Evolutionary conservation across 30 jellyfish, hydroid and myxozoan genomes (phyloP), one percentile per base, ranked within the genome.

Genomic region (Mastigias papua): DNA sequence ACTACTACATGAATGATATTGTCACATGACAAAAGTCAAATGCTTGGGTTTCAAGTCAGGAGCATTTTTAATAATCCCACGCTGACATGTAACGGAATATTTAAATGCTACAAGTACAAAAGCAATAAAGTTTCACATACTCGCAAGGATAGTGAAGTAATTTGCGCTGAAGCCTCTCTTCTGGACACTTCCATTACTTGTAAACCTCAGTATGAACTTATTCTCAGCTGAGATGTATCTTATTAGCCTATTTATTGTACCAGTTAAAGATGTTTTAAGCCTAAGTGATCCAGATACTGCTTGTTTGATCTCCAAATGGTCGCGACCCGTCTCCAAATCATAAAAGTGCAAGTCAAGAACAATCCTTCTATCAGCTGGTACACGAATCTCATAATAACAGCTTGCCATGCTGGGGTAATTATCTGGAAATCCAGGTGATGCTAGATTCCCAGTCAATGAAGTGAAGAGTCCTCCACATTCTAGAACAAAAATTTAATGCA

Each of bases 391-490:
- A 23, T 35, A 73, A 1, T 22, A 2, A 35, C 84, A 73, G n/a
- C n/a, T n/a, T n/a, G n/a, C n/a, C n/a, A n/a, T n/a, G n/a, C n/a
- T n/a, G n/a, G n/a, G n/a, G n/a, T 73, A 73, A 35, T 46, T 26
- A 26, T 22, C 25, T 33, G 84, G 84, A 29, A 34, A 73, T 27
- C 67, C 67, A 20, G 84, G 84, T 73, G 84, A 73, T 33, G 69
- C 21, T 48, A 73, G 42, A 49, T 73, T 20, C 22, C 69, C 84
- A 20, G 34, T 28, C n/a, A n/a, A n/a, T n/a, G n/a, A n/a, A n/a
- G n/a, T n/a, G n/a, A n/a, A n/a, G n/a, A n/a, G n/a, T n/a, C n/a
- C n/a, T n/a, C n/a, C n/a, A n/a, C n/a, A n/a, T n/a, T n/a, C n/a
- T n/a, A n/a, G n/a, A n/a, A n/a, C n/a, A n/a, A n/a, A n/a, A n/a